These are phyloP conservation scores for Elgaria multicarinata DNA, from an alignment of 2,113 vertebrate genomes.

Conservation along the genomic window DNA sequence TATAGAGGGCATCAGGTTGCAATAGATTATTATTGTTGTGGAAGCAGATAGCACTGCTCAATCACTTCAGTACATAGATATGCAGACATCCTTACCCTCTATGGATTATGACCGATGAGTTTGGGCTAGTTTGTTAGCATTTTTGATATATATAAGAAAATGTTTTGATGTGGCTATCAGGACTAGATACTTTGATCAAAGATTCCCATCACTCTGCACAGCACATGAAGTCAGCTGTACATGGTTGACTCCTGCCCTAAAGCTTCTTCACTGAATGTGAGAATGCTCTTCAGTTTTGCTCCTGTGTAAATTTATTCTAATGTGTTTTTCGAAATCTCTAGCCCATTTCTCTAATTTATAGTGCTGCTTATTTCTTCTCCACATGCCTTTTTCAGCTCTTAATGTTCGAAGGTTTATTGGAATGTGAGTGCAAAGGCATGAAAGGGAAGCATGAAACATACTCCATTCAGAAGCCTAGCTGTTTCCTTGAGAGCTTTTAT, in stretches of 20 bases:
- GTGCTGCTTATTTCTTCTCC: background rate
- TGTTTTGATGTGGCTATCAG: background rate
- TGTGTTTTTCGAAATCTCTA: background rate
- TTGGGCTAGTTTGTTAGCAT: background rate
- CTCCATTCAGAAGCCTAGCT: conserved; percentile 21
- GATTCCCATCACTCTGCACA: background rate
- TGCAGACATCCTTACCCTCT: background rate
- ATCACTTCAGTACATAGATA: background rate
- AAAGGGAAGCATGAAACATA: conserved; percentile 16
- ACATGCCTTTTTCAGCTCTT: background rate
- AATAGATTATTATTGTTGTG: background rate
- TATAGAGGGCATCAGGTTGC: too few relatives aligned
- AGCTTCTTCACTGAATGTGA: background rate
- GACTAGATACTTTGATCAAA: background rate
- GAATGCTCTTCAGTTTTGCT: background rate
- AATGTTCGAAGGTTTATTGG: conserved; percentile 31
- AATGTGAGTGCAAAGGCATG: conserved; percentile 3
- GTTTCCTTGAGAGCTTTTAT: conserved; percentile 34
- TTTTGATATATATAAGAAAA: background rate
- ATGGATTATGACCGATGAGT: background rate
- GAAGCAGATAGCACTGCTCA: background rate
- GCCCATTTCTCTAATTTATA: background rate
- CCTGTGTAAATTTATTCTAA: background rate
- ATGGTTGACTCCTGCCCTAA: background rate
- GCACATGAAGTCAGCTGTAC: too few relatives aligned